These are phyloP conservation scores for Lepisosteus osseus DNA, from an alignment of 2,113 vertebrate species.

Conservation along the genomic window DNA sequence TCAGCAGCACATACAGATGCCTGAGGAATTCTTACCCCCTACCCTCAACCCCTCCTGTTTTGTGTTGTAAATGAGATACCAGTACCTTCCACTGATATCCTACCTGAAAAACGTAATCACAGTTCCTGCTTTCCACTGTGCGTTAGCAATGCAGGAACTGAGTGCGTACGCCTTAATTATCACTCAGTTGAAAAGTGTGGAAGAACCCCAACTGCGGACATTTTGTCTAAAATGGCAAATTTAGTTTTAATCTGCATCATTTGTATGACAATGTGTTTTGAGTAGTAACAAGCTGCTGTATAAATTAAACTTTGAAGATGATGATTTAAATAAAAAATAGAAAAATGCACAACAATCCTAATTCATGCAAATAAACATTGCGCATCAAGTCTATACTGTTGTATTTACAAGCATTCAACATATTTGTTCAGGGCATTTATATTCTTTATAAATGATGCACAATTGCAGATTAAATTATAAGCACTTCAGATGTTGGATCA, in stretches of 20 bases:
- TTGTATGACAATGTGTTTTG: not conserved
- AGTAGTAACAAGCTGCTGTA: not conserved
- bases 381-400: no score
- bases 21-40: no score
- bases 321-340: not conserved
- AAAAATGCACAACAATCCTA: no score
- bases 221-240: conserved; percentile 5
- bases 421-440: no score
- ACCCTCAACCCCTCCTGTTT: no score
- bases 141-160: not conserved
- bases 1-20: no score
- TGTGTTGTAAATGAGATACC: no score
- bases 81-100: not conserved
- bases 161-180: not conserved
- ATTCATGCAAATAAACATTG: no score
- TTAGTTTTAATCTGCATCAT: not conserved
- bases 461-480: no score
- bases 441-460: no score
- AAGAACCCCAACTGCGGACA: not conserved
- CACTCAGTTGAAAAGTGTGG: not conserved
- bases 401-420: no score
- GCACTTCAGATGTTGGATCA: no score
- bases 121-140: not conserved
- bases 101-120: not conserved
- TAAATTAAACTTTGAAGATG: not conserved